These are phyloP conservation scores for Drosophila meridiana DNA, from an alignment of 2,888 invertebrate genomes.

Conservation along the genomic window DNA sequence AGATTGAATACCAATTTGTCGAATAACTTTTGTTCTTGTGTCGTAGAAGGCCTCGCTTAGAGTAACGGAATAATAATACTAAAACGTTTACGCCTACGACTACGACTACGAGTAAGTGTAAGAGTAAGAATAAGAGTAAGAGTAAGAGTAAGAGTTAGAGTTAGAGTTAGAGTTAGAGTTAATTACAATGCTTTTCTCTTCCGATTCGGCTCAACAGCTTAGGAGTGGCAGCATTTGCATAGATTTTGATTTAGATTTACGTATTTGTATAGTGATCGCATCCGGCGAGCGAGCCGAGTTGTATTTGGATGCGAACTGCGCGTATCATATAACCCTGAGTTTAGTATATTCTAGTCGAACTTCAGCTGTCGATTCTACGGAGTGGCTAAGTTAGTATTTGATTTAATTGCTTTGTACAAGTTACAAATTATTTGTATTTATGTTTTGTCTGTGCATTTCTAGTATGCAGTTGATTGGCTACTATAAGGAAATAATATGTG, in stretches of 20 bases:
- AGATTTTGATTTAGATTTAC: conserved; percentile 62
- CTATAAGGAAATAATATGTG: conserved; percentile 47
- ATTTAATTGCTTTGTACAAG: conserved; percentile 51
- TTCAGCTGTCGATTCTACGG: conserved; percentile 48
- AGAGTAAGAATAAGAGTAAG: conserved; percentile 4
- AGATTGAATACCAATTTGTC: conserved; percentile 61
- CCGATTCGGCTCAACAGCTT: conserved; percentile 8
- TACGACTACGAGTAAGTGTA: conserved; percentile 29
- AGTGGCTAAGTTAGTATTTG: conserved; percentile 56
- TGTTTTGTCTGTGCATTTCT: conserved; percentile 5
- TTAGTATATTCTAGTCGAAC: conserved; percentile 67
- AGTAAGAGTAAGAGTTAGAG: no score
- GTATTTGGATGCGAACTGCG: conserved; percentile 1
- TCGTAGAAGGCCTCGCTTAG: conserved; percentile 56
- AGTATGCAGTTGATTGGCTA: conserved; percentile 47
- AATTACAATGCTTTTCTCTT: conserved; percentile 21
- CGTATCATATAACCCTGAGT: conserved; percentile 66
- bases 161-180: conserved; percentile 9
- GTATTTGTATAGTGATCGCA: conserved; percentile 22
- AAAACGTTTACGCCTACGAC: conserved; percentile 18
- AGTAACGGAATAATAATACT: conserved; percentile 45
- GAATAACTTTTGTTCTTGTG: conserved; percentile 43
- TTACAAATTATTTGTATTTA: conserved; percentile 19
- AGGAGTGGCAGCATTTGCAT: conserved; percentile 23
- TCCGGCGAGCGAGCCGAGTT: background rate